Evolutionary conservation across 2,888 invertebrate species (phyloP), one percentile per base, ranked within the genome.

Genomic region (Allacma fusca): DNA sequence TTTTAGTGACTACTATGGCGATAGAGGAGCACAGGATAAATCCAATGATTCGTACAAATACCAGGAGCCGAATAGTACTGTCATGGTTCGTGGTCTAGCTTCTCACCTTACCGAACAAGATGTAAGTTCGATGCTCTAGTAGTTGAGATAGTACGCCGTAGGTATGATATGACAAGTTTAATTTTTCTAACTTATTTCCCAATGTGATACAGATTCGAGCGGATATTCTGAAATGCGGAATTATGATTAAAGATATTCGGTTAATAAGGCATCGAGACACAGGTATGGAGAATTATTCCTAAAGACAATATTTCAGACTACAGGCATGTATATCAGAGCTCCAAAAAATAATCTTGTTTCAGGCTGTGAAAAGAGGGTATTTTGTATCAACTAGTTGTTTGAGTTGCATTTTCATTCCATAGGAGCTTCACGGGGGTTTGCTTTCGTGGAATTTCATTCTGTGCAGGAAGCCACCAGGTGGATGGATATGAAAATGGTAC

Each of bases 361-460:
- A n/a, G n/a, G n/a, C n/a, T n/a, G n/a, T n/a, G n/a, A n/a, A n/a
- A n/a, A n/a, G n/a, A n/a, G n/a, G n/a, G n/a, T n/a, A n/a, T n/a
- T n/a, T n/a, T n/a, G n/a, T n/a, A n/a, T n/a, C n/a, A n/a, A n/a
- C n/a, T n/a, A n/a, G n/a, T n/a, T n/a, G n/a, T n/a, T n/a, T n/a
- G n/a, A n/a, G n/a, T n/a, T n/a, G n/a, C n/a, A n/a, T n/a, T n/a
- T n/a, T n/a, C n/a, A n/a, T n/a, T n/a, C n/a, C n/a, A n/a, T n/a
- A 94, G 95, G 95, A 91, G 91, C 92, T 88, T 93, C 94, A 88
- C 91, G 93, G 87, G 93, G 93, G 87, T 94, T 94, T 90, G 94
- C 93, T 90, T 95, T 95, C 91, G 94, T 96, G 90, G 96, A 96
- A 91, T 96, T 96, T 91, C 91, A 92, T 88, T 92, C 92, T 88